Percentiles rank a stretch among this genome's conserved stretches.
Evolutionary conservation across 2,888 invertebrate genomes (phyloP).

Genomic region (Drosophila vallismaia): DNA sequence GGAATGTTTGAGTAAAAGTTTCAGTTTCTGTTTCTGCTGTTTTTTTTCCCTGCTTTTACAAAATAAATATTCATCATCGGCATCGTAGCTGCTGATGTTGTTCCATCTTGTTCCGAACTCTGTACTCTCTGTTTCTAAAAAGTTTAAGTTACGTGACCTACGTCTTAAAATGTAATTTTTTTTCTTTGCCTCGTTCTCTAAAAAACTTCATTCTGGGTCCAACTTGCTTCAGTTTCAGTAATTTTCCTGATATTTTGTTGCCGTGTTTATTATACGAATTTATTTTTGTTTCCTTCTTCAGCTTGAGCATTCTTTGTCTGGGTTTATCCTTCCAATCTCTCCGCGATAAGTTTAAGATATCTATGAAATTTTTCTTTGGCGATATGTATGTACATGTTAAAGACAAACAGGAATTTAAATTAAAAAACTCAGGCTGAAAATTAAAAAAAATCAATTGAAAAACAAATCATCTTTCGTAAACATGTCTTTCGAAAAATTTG

Average conservation of each 20-base stretch:
- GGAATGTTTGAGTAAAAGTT: slow-evolving; percentile 68
- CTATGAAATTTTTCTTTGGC: slow-evolving; percentile 59
- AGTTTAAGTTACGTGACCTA: slow-evolving; percentile 55
- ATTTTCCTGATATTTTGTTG: slow-evolving; percentile 73
- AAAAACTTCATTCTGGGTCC: slow-evolving; percentile 75
- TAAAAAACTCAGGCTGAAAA: slow-evolving; percentile 16
- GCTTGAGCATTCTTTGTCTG: slow-evolving; percentile 39
- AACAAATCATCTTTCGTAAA: slow-evolving; percentile 22
- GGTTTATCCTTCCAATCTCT: slow-evolving; percentile 40
- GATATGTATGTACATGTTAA: slow-evolving; percentile 75
- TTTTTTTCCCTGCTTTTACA: slow-evolving; percentile 57
- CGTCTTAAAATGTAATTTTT: slow-evolving; percentile 60
- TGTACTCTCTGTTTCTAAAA: slow-evolving; percentile 60
- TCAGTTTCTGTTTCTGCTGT: slow-evolving; percentile 56
- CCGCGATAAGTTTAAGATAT: slow-evolving; percentile 47
- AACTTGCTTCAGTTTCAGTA: slow-evolving; percentile 69
- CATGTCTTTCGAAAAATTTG: slow-evolving; percentile 61
- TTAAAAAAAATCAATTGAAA: slow-evolving; percentile 11
- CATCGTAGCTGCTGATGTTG: slow-evolving; percentile 39
- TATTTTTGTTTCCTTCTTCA: slow-evolving; percentile 44
- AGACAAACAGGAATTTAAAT: slow-evolving; percentile 32
- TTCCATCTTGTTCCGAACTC: slow-evolving; percentile 43
- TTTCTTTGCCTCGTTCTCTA: slow-evolving; percentile 35
- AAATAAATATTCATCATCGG: slow-evolving; percentile 68
- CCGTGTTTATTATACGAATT: slow-evolving; percentile 53